phyloP scores from a whole-genome alignment of 2,113 vertebrate species.

The Malurus alboscapulatus region DNA sequence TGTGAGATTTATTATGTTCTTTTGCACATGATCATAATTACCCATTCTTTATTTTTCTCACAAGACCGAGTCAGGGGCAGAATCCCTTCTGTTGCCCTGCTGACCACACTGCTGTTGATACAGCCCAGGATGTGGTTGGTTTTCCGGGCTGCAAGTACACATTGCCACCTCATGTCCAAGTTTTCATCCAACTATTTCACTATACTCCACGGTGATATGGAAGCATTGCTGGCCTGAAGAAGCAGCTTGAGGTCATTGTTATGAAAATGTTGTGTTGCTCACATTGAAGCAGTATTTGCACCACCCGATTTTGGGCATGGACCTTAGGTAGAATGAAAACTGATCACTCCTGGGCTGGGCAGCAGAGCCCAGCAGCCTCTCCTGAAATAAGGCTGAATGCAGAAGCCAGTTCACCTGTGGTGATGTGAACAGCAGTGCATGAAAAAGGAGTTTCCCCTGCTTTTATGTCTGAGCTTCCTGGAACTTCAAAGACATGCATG shows the following conservation, averaged over 20 bases:
- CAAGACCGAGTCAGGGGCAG: background rate
- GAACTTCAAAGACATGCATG: background rate
- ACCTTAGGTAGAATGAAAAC: background rate
- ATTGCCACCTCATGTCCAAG: background rate
- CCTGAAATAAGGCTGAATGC: background rate
- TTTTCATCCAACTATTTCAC: background rate
- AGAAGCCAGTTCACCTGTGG: background rate
- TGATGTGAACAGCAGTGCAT: background rate
- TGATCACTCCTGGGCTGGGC: background rate
- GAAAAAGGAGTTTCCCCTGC: background rate
- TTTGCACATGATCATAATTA: background rate
- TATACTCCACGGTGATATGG: background rate
- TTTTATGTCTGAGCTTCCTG: background rate
- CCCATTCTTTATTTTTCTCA: background rate
- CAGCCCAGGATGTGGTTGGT: background rate
- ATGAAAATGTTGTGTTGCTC: background rate
- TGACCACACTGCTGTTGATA: background rate
- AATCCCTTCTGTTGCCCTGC: background rate
- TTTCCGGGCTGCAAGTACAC: background rate
- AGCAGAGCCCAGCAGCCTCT: background rate
- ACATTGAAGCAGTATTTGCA: rapidly evolving
- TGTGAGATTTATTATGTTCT: background rate
- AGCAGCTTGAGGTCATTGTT: background rate
- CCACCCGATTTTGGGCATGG: background rate
- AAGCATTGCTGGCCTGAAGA: background rate